Base-by-base conservation (phyloP, 2,888 invertebrate species). In the Dynastes grantii region DNA sequence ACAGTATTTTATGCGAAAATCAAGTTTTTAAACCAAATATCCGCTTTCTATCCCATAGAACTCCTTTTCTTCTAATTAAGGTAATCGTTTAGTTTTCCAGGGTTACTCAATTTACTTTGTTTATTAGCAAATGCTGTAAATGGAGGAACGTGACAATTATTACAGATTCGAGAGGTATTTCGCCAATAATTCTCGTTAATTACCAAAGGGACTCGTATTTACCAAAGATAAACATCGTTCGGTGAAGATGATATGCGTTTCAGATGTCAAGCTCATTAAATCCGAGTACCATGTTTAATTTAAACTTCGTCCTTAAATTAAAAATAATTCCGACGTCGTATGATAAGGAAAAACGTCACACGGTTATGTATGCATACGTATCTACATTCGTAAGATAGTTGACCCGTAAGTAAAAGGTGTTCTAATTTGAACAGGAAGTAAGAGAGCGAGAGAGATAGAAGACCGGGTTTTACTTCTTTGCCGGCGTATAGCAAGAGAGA, bases 211-310 rank as follows among this genome's bases (percentile, higher is more conserved):
- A n/a, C 73, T 58, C 45, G 61, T 49, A 75, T 61, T 75, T 61
- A 45, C 73, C 6, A 5, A 32, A 45, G 73, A 58, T 61, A 75
- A 61, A 61, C 73, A 75, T 63, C 61, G 40, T 45, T 75, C 27
- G 40, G 61, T 3, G 58, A 45, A 61, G 61, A 55, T 58, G 71
- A 61, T 45, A 73, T 22, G 61, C 61, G 61, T 75, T 55, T 75
- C 73, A 75, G 45, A 75, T 45, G 61, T 75, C 61, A 75, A 75
- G 73, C 61, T 75, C 73, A 75, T 75, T 75, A 75, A 75, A 75
- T 61, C 61, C 45, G 58, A 75, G 73, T 75, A 27, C 40, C 22
- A 75, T 45, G 73, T 75, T 75, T 75, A 75, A 75, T 75, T 75
- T 49, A 75, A 75, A 75, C 61, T 61, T 45, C 61, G 45, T 63